A percentile compares a stretch with the other conserved stretches of the same genome.
Evolutionary conservation across 2,888 invertebrate genomes (phyloP).

Genomic region (Piscicola geometra): DNA sequence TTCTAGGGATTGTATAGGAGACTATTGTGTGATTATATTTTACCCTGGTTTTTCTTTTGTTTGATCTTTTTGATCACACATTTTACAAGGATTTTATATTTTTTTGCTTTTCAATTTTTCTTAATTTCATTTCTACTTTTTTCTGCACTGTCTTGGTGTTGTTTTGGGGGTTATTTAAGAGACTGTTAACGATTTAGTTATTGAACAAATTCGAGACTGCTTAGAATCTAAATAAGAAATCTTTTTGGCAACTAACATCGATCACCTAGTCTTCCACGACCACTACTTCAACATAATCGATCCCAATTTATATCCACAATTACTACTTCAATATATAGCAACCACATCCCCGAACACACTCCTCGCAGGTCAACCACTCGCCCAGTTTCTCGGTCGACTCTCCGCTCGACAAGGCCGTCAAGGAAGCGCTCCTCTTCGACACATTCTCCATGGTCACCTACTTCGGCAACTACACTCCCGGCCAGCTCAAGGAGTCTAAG

Average conservation of each 20-base stretch:
- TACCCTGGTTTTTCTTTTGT: no score
- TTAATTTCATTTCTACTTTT: no score
- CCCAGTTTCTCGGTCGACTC: conserved; percentile 89
- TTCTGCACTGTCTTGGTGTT: no score
- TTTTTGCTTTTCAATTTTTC: not conserved
- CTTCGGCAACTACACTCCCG: conserved; percentile 29
- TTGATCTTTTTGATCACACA: no score
- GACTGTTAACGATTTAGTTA: no score
- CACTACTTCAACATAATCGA: not conserved
- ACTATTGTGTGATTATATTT: no score
- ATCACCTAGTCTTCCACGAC: not conserved
- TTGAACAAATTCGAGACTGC: no score
- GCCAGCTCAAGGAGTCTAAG: not conserved
- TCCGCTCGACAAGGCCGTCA: conserved; percentile 76
- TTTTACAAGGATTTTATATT: no score
- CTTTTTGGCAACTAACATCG: not conserved
- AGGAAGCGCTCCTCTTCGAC: conserved; percentile 65
- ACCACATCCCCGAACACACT: not conserved
- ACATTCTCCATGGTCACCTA: conserved; percentile 56
- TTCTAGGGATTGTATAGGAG: no score
- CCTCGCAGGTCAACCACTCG: conserved; percentile 75
- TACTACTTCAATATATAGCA: not conserved
- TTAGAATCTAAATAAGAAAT: no score
- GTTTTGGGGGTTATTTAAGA: no score
- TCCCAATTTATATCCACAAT: not conserved